A percentile compares a stretch with the other conserved stretches of the same genome.
phyloP scores from a whole-genome alignment of 2,888 invertebrate species.

The Atrina japonica region DNA sequence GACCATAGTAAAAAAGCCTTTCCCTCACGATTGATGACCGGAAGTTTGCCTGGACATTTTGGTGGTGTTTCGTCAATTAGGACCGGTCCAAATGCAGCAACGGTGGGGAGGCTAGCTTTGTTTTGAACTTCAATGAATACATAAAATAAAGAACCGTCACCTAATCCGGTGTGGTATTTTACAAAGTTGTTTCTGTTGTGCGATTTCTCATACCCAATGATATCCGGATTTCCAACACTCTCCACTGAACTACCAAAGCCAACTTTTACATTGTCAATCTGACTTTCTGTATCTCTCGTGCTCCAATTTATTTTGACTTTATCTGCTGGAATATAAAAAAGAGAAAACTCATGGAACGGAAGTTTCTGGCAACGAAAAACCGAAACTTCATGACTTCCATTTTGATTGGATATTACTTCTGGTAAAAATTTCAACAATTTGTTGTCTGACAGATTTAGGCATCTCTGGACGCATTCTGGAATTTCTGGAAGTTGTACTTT shows the following conservation, averaged over 20 bases:
- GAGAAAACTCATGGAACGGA: neutral
- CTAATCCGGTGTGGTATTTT: constrained; percentile 44
- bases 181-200: constrained; percentile 25
- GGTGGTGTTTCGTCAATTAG: constrained; percentile 53
- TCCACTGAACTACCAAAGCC: constrained; percentile 48
- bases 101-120: constrained; percentile 44
- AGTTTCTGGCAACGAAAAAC: neutral
- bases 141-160: constrained; percentile 41
- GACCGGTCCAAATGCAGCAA: constrained; percentile 46
- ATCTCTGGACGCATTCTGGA: neutral
- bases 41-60: constrained; percentile 19
- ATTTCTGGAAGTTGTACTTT: constrained; percentile 2
- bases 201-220: constrained; percentile 25
- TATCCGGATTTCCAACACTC: constrained; percentile 37
- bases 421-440: neutral
- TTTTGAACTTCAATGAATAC: constrained; percentile 42
- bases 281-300: constrained; percentile 42
- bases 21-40: neutral
- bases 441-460: neutral
- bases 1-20: constrained; percentile 34
- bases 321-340: constrained; percentile 24
- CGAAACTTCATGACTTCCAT: neutral
- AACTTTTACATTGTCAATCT: constrained; percentile 49
- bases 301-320: constrained; percentile 49
- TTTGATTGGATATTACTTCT: neutral